Evolutionary conservation across 1,140 invertebrate genomes (phyloP), one percentile per base, ranked within the genome.

Genomic region (Habropoda laboriosa): DNA sequence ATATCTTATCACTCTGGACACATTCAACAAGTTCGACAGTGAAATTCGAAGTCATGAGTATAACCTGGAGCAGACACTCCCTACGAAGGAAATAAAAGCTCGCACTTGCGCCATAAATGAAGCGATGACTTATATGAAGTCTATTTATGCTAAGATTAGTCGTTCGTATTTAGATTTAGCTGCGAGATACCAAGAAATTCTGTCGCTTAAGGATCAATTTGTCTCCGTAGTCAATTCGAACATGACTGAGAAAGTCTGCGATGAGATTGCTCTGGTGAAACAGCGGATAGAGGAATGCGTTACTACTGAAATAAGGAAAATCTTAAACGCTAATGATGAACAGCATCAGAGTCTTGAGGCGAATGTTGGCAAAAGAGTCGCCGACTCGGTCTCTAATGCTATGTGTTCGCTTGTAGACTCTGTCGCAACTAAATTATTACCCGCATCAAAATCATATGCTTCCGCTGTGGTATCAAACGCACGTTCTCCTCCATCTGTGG

Each of bases 121-220:
- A 40, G 58, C 58, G 12, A 61, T 61, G 58, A 10, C 58, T 3
- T 61, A 61, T 24, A 61, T 61, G 58, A 61, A 24, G 21, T 24
- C 2, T 2, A 2, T 61, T 2, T 42, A 40, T 61, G 12, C 16
- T 40, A 61, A n/a, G n/a, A 40, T 61, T 40, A 40, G 35, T 38
- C 58, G 58, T 21, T 35, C 58, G 21, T 61, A 61, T 61, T 21
- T 61, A 61, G 58, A 61, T 40, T 40, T 61, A 40, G 58, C 58
- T 7, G 58, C 58, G 12, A 38, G 58, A 7, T 40, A 61, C 13
- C 18, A 42, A 3, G 58, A 61, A 13, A 21, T 61, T 4, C 8
- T 3, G 21, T 35, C 6, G 10, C 58, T 61, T 16, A 61, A 21
- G 10, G 38, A 61, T 40, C 58, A 61, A 42, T 61, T 61, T 40